Evolutionary conservation across 2,797 vertebrate species (phyloP), one percentile per base, ranked within the genome.

Genomic region (Cyclopterus lumpus): DNA sequence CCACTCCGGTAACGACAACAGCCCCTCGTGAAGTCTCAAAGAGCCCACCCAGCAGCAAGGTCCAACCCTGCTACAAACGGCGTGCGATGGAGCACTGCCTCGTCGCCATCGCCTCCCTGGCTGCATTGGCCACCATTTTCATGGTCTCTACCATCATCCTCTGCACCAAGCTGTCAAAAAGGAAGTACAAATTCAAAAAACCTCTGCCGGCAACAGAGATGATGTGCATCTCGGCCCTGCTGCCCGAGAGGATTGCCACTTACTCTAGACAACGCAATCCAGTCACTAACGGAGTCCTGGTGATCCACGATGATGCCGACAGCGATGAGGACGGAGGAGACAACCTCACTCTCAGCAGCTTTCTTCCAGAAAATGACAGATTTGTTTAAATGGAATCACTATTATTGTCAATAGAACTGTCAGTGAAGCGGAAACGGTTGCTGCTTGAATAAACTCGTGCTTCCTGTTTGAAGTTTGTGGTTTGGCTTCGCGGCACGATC

Each of bases 311-410:
- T 0, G 72, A 58, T 0, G 74, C 38, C 42, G 91, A 94, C 84
- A 93, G 91, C 0, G 95, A 96, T 4, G 92, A 67, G 0, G 96
- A 97, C 0, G 89, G 76, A 0, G 90, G 79, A 4, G 97, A 98
- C 30, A 94, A 96, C 77, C 87, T 97, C 70, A 97, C 97, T 0
- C 95, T 99, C 34, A 95, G 94, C 81, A 99, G 97, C 90, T 98
- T 99, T 85, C 92, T 98, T 5, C 97, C 97, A 0, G 96, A 97
- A 1, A 93, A 83, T 4, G 92, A 94, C 15, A 84, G 86, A 4
- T 67, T 9, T 22, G 76, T 89, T 63, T 93, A 87, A 53, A 64
- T 20, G 14, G 16, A 57, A 26, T 68, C n/a, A 36, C 6, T 46
- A 22, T 14, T 32, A 5, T 54, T 8, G 24, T 49, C 36, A 38